A percentile compares a stretch with the other conserved stretches of the same genome.
Conservation (phyloP, 2,113 vertebrate species). For the Apus apus region DNA sequence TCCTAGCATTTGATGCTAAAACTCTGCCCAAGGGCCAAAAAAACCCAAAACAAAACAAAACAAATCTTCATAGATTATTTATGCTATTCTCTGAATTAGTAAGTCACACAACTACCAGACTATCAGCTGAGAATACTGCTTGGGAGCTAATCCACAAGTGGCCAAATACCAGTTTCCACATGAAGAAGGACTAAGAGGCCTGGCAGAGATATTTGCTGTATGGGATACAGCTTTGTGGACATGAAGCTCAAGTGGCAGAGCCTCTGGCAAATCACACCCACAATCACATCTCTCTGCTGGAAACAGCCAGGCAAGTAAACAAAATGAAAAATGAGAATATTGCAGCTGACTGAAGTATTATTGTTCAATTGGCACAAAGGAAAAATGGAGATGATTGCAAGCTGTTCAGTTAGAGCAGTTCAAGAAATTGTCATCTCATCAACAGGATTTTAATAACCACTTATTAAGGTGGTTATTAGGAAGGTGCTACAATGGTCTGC, state of each 20-base stretch:
- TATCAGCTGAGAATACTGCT: background rate
- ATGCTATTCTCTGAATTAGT: background rate
- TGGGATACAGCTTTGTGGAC: background rate
- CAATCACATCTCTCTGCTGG: background rate
- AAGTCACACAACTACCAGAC: background rate
- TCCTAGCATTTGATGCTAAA: background rate
- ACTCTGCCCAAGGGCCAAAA: background rate
- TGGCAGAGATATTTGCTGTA: background rate
- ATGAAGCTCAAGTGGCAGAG: background rate
- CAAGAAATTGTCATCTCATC: background rate
- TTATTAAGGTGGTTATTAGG: too few relatives aligned
- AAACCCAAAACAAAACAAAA: too few relatives aligned
- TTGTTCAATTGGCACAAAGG: background rate
- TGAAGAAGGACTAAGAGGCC: background rate
- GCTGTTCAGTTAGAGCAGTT: background rate
- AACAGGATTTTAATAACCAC: background rate
- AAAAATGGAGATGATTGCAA: background rate
- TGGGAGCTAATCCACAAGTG: background rate
- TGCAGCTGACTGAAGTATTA: background rate
- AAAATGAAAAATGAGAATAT: background rate
- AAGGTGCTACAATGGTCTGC: fast-evolving
- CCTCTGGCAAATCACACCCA: background rate
- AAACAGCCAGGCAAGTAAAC: background rate
- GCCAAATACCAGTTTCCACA: background rate
- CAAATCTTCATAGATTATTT: background rate